Percentiles rank a stretch among this genome's conserved stretches.
Evolutionary conservation across 2,797 vertebrate genomes (phyloP).

Genomic region (Anolis apletophallus): DNA sequence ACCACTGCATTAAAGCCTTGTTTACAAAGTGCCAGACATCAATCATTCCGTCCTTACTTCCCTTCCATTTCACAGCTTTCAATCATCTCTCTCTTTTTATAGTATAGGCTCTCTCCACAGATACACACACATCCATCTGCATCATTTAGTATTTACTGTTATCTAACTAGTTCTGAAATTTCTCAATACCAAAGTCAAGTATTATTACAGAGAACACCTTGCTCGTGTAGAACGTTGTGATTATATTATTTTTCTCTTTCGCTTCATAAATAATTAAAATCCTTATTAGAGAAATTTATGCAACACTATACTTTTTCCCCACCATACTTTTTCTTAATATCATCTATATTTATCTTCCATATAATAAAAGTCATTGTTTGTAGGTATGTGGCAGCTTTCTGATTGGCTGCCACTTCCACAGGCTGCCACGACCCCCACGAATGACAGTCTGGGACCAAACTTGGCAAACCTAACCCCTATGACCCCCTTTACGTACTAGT

Average conservation of each 20-base stretch:
- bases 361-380: no score
- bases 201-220: slow-evolving; percentile 5
- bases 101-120: not conserved
- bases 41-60: slow-evolving; percentile 17
- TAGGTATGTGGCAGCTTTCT: no score
- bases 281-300: slow-evolving; percentile 41
- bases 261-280: slow-evolving; percentile 17
- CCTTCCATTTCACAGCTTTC: slow-evolving; percentile 25
- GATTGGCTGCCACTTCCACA: no score
- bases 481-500: no score
- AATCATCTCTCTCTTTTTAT: not conserved
- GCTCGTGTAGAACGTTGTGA: not conserved
- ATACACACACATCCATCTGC: not conserved
- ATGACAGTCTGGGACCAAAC: no score
- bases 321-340: not conserved
- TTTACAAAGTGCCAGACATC: slow-evolving; percentile 18
- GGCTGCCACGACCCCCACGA: no score
- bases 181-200: slow-evolving; percentile 3
- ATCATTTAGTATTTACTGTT: not conserved
- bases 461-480: no score
- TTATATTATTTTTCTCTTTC: not conserved
- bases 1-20: slow-evolving; percentile 39
- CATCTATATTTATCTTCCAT: no score
- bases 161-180: slow-evolving; percentile 8
- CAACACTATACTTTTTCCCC: not conserved